These are phyloP conservation scores for Parapsyche elsis DNA, from an alignment of 1,140 invertebrate species.

Conservation along the genomic window DNA sequence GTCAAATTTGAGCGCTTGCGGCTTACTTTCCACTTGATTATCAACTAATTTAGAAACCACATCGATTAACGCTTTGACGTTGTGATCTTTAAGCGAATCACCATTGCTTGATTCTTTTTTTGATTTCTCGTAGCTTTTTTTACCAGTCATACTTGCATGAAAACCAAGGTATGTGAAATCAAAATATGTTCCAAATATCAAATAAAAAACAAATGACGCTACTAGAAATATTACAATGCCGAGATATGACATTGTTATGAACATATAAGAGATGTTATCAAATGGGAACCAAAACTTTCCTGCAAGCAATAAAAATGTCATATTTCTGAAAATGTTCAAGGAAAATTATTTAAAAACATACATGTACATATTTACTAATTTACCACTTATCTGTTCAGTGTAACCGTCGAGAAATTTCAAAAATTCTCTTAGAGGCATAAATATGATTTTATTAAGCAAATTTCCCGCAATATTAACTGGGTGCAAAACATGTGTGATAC, in stretches of 20 bases:
- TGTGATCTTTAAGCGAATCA: background rate
- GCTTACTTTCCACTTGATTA: background rate
- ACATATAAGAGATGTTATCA: background rate
- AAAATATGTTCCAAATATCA: background rate
- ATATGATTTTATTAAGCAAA: background rate
- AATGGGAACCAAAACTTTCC: background rate
- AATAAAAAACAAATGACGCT: background rate
- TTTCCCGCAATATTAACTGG: background rate
- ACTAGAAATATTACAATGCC: background rate
- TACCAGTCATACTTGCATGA: background rate
- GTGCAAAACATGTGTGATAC: background rate
- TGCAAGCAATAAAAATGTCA: background rate
- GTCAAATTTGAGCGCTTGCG: too few species aligned
- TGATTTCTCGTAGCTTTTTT: background rate
- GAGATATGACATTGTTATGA: background rate
- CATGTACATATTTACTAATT: background rate
- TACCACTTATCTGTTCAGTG: constrained; percentile 1
- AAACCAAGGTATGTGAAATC: background rate
- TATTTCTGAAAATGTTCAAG: too few species aligned
- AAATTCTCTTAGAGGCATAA: background rate
- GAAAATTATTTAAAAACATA: background rate
- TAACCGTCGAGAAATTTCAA: background rate
- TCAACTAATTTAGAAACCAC: background rate
- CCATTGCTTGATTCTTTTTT: background rate
- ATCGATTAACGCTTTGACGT: background rate